phyloP scores from a whole-genome alignment of 1,140 invertebrate species.

The Pseudomyrmex sp. region DNA sequence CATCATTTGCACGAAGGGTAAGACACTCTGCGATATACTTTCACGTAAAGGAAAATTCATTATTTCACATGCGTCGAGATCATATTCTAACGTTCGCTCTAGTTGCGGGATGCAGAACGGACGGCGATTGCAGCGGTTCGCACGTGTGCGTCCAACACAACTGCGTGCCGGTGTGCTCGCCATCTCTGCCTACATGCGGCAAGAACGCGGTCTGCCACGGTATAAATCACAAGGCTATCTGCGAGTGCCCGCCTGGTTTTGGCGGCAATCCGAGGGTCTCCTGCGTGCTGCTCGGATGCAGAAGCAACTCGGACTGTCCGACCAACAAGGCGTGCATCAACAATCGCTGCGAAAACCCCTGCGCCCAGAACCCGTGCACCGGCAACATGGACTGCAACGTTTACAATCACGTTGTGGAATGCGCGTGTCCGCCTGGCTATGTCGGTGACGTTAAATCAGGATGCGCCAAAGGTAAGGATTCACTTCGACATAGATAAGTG shows the following conservation, averaged over 20 bases:
- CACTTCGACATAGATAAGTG: neutral
- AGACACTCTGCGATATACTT: slow-evolving; percentile 3
- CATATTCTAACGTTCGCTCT: neutral
- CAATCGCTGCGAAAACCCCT: slow-evolving; percentile 92
- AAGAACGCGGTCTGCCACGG: slow-evolving; percentile 91
- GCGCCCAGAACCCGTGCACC: slow-evolving; percentile 89
- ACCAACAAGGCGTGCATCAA: slow-evolving; percentile 92
- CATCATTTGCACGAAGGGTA: slow-evolving; percentile 89
- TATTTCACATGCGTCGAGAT: too few relatives aligned
- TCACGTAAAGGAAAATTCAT: too few relatives aligned
- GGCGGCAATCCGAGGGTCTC: slow-evolving; percentile 92
- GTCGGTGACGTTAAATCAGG: slow-evolving; percentile 88
- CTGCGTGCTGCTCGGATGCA: slow-evolving; percentile 92
- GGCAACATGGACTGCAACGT: slow-evolving; percentile 90
- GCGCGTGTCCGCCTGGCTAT: slow-evolving; percentile 92
- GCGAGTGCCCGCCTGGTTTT: slow-evolving; percentile 92
- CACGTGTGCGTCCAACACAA: slow-evolving; percentile 92
- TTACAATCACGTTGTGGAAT: slow-evolving; percentile 91
- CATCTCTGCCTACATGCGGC: slow-evolving; percentile 89
- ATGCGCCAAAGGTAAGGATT: slow-evolving; percentile 86
- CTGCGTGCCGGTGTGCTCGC: slow-evolving; percentile 92
- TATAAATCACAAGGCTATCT: slow-evolving; percentile 91
- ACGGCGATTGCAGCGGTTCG: slow-evolving; percentile 91
- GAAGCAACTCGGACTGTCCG: slow-evolving; percentile 91
- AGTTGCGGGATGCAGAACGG: slow-evolving; percentile 89